Conservation (phyloP, 2,113 vertebrate genomes). For the Sphaerodactylus townsendi region DNA sequence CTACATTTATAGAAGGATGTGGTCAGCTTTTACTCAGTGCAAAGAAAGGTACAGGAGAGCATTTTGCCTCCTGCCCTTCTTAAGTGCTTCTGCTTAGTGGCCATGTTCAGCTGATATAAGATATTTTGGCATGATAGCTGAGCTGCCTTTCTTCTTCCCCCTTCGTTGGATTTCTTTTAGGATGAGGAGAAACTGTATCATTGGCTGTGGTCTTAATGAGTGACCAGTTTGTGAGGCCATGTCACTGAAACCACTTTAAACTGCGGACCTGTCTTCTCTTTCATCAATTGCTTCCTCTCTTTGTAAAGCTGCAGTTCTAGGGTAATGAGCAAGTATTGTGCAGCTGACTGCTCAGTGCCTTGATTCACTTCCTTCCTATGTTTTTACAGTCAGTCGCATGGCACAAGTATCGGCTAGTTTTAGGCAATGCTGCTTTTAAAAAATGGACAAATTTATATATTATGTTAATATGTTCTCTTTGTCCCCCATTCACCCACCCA, state of each 20-base stretch:
- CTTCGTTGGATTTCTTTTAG: neutral
- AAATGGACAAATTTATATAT: neutral
- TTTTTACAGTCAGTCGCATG: conserved; percentile 57
- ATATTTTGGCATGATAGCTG: too few species aligned
- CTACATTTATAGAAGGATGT: neutral
- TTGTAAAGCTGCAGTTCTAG: neutral
- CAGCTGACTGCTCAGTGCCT: conserved; percentile 47
- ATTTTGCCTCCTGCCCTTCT: neutral
- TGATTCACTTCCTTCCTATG: conserved; percentile 75
- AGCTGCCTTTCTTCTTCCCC: neutral
- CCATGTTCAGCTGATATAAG: neutral
- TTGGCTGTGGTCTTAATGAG: fast-evolving
- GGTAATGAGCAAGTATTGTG: conserved; percentile 53
- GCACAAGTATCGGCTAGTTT: conserved; percentile 54
- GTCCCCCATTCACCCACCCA: neutral
- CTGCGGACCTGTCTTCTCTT: neutral
- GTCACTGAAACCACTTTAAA: neutral
- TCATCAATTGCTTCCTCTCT: neutral
- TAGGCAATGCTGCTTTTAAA: neutral
- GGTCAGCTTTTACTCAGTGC: neutral
- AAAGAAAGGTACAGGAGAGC: neutral
- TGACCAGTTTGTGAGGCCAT: neutral
- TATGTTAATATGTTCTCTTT: neutral
- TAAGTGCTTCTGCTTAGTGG: conserved; percentile 1
- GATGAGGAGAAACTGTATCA: conserved; percentile 15